A percentile compares a stretch with the other conserved stretches of the same genome.
Conservation (phyloP, 1,140 invertebrate species). For the Eulimnadia texana region DNA sequence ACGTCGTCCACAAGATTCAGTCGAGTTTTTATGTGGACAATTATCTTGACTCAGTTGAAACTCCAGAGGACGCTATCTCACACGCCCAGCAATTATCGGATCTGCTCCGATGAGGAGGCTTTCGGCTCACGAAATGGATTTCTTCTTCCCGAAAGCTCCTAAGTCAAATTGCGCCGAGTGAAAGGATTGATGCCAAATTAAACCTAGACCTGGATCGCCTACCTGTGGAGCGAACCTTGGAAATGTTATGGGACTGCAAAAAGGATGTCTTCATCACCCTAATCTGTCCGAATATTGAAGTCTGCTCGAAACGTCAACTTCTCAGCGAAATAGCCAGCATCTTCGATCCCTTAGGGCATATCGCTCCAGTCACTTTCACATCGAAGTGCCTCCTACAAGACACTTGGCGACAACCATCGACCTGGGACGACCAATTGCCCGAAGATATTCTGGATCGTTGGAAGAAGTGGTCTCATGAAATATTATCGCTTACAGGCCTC, state of each 20-base stretch:
- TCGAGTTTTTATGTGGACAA: conserved; percentile 16
- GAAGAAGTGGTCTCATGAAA: neutral
- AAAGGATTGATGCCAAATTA: neutral
- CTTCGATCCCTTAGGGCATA: conserved; percentile 18
- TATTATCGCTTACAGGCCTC: neutral
- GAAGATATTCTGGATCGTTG: neutral
- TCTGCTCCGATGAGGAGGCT: conserved; percentile 9
- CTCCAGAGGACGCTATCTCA: conserved; percentile 3
- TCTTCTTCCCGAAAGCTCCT: neutral
- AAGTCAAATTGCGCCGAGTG: neutral
- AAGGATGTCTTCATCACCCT: neutral
- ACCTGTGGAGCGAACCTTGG: neutral
- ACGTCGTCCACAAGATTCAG: neutral
- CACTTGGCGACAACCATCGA: conserved; percentile 10
- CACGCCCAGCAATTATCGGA: neutral
- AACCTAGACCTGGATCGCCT: neutral
- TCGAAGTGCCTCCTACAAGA: conserved; percentile 18
- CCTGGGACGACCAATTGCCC: conserved; percentile 17
- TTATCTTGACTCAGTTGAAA: neutral
- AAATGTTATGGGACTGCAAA: neutral
- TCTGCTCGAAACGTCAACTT: neutral
- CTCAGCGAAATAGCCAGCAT: neutral
- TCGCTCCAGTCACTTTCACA: conserved; percentile 14
- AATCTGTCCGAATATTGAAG: neutral
- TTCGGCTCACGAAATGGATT: neutral